Conservation (phyloP, 2,797 vertebrate species). For the Aselliscus stoliczkanus region DNA sequence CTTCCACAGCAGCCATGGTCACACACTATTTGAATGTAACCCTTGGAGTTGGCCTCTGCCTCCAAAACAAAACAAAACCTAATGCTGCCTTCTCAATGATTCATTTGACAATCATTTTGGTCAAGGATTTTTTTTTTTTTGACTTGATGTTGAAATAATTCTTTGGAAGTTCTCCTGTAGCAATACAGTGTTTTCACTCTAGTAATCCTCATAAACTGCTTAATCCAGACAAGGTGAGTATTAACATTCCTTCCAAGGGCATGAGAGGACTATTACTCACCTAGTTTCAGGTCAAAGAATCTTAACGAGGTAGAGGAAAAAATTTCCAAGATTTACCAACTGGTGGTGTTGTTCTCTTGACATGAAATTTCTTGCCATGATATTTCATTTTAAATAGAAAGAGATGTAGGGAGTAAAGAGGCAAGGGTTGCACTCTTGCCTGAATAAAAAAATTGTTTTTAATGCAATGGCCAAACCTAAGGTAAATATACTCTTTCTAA, state of each 20-base stretch:
- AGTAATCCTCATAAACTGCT: not conserved
- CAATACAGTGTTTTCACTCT: not conserved
- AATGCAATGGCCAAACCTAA: not conserved
- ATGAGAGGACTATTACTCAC: not conserved
- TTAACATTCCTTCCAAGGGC: not conserved
- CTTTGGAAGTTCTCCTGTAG: not conserved
- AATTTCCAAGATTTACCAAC: not conserved
- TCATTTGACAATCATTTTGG: not conserved
- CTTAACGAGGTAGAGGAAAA: not conserved
- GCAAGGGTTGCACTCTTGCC: not conserved
- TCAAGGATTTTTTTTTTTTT: not conserved
- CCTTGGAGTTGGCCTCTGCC: not conserved
- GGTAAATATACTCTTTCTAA: not conserved
- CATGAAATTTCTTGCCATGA: not conserved
- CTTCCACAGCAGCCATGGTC: not conserved
- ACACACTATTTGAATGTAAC: not conserved
- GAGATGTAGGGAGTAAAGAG: not conserved
- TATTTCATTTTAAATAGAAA: slow-evolving; percentile 25
- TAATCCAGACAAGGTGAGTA: not conserved
- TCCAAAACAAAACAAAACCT: not conserved
- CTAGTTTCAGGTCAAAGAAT: not conserved
- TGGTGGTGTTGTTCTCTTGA: not conserved
- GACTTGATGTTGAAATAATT: not conserved
- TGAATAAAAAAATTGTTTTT: not conserved
- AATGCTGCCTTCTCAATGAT: not conserved